Percentiles rank a stretch among this genome's conserved stretches.
Conservation (phyloP, 35 echinoderm and acorn worm genomes). For the Amphiura filiformis region DNA sequence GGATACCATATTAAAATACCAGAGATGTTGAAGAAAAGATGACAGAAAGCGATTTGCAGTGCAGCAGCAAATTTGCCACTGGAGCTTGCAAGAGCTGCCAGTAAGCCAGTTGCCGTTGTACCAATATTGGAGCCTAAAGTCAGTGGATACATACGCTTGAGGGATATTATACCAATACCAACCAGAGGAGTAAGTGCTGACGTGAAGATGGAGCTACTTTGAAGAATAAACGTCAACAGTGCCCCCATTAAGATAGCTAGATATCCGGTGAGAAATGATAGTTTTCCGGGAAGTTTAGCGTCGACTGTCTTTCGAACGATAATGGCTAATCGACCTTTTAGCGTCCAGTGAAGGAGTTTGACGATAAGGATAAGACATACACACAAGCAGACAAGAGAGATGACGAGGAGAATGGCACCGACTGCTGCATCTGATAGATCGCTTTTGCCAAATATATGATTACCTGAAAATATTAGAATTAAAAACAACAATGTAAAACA, state of each 20-base stretch:
- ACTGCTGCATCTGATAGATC: constrained; percentile 50
- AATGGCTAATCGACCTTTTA: constrained; percentile 69
- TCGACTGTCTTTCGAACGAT: constrained; percentile 75
- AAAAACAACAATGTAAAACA: background rate
- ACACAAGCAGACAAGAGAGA: constrained; percentile 67
- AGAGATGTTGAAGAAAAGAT: constrained; percentile 88
- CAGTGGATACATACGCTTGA: constrained; percentile 86
- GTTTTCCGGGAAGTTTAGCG: constrained; percentile 61
- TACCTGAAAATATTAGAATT: constrained; percentile 29
- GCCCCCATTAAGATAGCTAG: constrained; percentile 78
- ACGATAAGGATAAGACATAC: constrained; percentile 75
- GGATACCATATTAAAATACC: constrained; percentile 86
- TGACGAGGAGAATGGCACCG: constrained; percentile 63
- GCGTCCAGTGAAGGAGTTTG: constrained; percentile 76
- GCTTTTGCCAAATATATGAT: constrained; percentile 52
- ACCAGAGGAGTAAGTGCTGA: constrained; percentile 93
- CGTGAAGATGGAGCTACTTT: constrained; percentile 93
- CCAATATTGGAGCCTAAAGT: constrained; percentile 91
- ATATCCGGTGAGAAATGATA: constrained; percentile 60
- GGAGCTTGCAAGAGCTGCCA: constrained; percentile 76
- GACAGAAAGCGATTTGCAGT: constrained; percentile 82
- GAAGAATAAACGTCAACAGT: constrained; percentile 69
- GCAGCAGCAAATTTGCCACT: constrained; percentile 52
- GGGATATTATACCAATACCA: constrained; percentile 67
- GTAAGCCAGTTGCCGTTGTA: constrained; percentile 71